These are phyloP conservation scores for Hemaris fuciformis DNA, from an alignment of 2,888 invertebrate species.

Conservation along the genomic window DNA sequence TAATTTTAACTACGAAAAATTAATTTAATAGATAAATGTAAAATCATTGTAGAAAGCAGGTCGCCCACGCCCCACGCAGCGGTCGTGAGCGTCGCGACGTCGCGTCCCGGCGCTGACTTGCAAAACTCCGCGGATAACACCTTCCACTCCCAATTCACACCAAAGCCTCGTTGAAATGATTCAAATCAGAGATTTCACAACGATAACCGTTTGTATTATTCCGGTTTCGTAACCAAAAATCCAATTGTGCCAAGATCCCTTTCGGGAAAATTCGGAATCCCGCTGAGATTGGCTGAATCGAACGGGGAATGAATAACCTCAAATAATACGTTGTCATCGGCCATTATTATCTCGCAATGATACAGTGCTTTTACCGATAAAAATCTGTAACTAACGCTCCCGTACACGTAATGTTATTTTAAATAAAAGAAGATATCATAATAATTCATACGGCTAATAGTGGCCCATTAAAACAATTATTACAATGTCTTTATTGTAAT, in stretches of 20 bases:
- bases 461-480: slow-evolving; percentile 67
- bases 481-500: slow-evolving; percentile 66
- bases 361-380: slow-evolving; percentile 76
- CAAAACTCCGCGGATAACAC: slow-evolving; percentile 60
- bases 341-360: slow-evolving; percentile 80
- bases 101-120: slow-evolving; percentile 51
- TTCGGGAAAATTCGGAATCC: slow-evolving; percentile 71
- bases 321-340: slow-evolving; percentile 80
- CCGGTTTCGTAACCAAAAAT: slow-evolving; percentile 80
- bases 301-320: slow-evolving; percentile 73
- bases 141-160: slow-evolving; percentile 67
- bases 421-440: slow-evolving; percentile 69
- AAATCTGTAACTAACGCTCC: slow-evolving; percentile 71
- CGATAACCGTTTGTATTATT: slow-evolving; percentile 80
- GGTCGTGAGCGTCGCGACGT: slow-evolving; percentile 8
- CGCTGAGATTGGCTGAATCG: slow-evolving; percentile 77
- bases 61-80: not conserved
- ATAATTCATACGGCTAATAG: slow-evolving; percentile 53
- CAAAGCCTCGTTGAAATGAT: slow-evolving; percentile 74
- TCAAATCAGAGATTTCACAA: slow-evolving; percentile 80
- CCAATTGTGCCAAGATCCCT: slow-evolving; percentile 77
- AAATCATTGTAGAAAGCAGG: not conserved
- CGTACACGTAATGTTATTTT: slow-evolving; percentile 60
- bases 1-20: too few species aligned
- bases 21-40: too few species aligned